Base-by-base conservation (phyloP, 2,888 invertebrate genomes). In the Cheilosia vernalis region DNA sequence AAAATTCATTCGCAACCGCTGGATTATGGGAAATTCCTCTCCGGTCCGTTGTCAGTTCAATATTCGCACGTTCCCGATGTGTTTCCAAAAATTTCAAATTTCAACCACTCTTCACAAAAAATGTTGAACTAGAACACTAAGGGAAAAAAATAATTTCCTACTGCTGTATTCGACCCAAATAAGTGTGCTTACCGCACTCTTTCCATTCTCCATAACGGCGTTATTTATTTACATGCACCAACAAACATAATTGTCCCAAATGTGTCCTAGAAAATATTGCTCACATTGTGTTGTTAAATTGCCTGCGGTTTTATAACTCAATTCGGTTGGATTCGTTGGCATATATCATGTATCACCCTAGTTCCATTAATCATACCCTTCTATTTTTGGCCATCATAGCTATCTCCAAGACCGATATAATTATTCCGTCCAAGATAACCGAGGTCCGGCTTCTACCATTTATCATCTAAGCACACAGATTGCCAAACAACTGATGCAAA, bases 261-360 rank as follows among this genome's bases (percentile, higher is more conserved):
- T 66, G 24, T 74, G 56, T 63, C 17, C 40, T 47, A 19, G 58
- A 64, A 64, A 56, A 49, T 40, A 44, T 37, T 13, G 42, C 64
- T 58, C 47, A 6, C 49, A 58, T 47, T 64, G 63, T 55, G 6
- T 13, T 66, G 64, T 27, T 49, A 44, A 56, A 74, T 58, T 66
- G 74, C 74, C 74, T 66, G 56, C 49, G 74, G 74, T 58, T 66
- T 47, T 27, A 61, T 27, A 17, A 56, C 60, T 27, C 58, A 76
- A 67, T 66, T 30, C 51, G n/a, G 19, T 55, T 21, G 42, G 60
- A 60, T 27, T 63, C 15, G 51, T 53, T 77, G 60, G 44, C 61
- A 74, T 30, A 55, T 19, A n/a, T 49, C 49, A 55, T 42, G 30
- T 40, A 37, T 53, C 61, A 67, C 37, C 76, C 56, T 47, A 3